Evolutionary conservation across 2,888 invertebrate genomes (phyloP).

Genomic region (Lasiommata megera): DNA sequence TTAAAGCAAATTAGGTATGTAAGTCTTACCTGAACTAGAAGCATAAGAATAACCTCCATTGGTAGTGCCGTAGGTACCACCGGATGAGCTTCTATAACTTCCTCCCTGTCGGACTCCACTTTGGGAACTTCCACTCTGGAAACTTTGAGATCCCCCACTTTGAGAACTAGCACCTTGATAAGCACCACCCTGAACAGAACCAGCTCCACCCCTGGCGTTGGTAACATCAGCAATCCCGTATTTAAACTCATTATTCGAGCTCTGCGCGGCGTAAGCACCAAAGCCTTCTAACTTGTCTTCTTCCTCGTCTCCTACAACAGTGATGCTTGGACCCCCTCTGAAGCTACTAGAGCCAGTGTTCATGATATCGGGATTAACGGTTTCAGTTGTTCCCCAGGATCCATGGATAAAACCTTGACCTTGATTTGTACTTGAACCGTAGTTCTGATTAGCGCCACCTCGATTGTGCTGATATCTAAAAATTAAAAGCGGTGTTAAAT

Average conservation of each 20-base stretch:
- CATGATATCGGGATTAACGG: conserved; percentile 67
- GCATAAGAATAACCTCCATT: conserved; percentile 61
- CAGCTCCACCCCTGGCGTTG: conserved; percentile 39
- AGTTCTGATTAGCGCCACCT: conserved; percentile 31
- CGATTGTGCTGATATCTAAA: conserved; percentile 47
- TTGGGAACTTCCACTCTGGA: conserved; percentile 30
- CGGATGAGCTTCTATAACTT: conserved; percentile 23
- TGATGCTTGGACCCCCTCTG: conserved; percentile 52
- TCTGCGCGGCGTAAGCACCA: conserved; percentile 61
- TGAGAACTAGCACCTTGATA: conserved; percentile 36
- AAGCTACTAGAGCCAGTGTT: conserved; percentile 66
- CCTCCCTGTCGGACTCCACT: conserved; percentile 34
- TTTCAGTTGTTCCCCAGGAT: conserved; percentile 72
- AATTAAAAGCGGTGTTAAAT: conserved; percentile 9
- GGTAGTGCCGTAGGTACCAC: conserved; percentile 34
- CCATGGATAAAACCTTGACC: conserved; percentile 62
- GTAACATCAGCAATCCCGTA: conserved; percentile 65
- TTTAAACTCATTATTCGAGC: conserved; percentile 66
- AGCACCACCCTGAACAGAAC: conserved; percentile 29
- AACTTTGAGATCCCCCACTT: conserved; percentile 18
- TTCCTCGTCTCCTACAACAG: conserved; percentile 66
- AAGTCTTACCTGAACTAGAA: conserved; percentile 54
- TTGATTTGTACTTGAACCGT: conserved; percentile 29
- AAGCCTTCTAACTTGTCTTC: conserved; percentile 64
- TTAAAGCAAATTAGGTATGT: background rate